These are phyloP conservation scores for Lutjanus argentimaculatus DNA, from an alignment of 2,797 vertebrate species.

Conservation along the genomic window DNA sequence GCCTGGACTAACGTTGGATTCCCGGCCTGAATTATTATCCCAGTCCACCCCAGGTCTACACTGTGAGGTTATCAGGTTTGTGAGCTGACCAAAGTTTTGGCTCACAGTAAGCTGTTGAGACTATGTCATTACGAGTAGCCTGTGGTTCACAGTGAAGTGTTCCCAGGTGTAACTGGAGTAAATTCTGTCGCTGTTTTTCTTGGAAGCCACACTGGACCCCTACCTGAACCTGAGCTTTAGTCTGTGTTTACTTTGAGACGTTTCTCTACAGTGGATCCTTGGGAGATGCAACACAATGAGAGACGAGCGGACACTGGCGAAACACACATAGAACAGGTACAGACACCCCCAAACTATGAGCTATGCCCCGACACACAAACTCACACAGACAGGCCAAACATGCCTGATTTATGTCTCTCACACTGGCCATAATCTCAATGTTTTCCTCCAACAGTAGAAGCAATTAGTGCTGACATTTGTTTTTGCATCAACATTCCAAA, in stretches of 20 bases:
- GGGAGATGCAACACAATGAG: slow-evolving; percentile 23
- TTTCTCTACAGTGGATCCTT: slow-evolving; percentile 21
- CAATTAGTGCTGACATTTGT: slow-evolving; percentile 67
- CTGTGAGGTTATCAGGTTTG: slow-evolving; percentile 42
- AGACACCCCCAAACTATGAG: slow-evolving; percentile 20
- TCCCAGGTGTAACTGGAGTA: slow-evolving; percentile 53
- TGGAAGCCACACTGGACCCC: slow-evolving; percentile 36
- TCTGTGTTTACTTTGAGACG: slow-evolving; percentile 41
- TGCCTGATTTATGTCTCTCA: slow-evolving; percentile 69
- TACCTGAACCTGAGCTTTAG: slow-evolving; percentile 23
- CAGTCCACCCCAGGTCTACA: background rate
- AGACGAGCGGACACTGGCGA: slow-evolving; percentile 30
- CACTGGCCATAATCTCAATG: slow-evolving; percentile 36
- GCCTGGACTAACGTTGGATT: too few species aligned
- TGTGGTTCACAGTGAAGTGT: slow-evolving; percentile 48
- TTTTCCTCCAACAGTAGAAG: slow-evolving; percentile 63
- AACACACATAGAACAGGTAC: slow-evolving; percentile 7
- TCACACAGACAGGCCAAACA: slow-evolving; percentile 33
- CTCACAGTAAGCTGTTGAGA: slow-evolving; percentile 44
- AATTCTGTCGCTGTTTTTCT: slow-evolving; percentile 47
- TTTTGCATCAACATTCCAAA: slow-evolving; percentile 75
- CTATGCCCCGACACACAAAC: slow-evolving; percentile 15
- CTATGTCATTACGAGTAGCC: slow-evolving; percentile 53
- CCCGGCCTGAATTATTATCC: too few species aligned
- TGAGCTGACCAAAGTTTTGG: slow-evolving; percentile 32